These are phyloP conservation scores for Ophion slaviceki DNA, from an alignment of 2,888 invertebrate genomes.

Conservation along the genomic window DNA sequence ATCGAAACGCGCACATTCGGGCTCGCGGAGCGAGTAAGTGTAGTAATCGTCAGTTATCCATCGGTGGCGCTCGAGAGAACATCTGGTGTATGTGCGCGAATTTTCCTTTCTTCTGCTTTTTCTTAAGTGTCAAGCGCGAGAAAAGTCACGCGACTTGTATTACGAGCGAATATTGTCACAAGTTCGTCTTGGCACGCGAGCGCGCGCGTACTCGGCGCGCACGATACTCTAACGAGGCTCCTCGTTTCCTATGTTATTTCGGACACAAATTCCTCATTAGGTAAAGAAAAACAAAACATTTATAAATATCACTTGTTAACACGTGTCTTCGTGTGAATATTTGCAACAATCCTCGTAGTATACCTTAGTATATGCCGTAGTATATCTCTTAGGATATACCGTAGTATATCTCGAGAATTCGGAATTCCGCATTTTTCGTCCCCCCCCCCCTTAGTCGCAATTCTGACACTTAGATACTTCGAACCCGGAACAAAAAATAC, in stretches of 20 bases:
- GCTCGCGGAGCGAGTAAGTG: conserved; percentile 46
- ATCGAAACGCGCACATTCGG: conserved; percentile 28
- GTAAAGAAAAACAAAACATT: not conserved
- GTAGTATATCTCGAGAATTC: not conserved
- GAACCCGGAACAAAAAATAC: not conserved
- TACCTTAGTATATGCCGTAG: no score
- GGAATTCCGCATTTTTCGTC: not conserved
- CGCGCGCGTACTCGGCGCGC: not conserved
- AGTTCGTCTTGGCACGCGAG: not conserved
- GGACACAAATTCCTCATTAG: not conserved
- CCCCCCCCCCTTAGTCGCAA: not conserved
- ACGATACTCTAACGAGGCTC: not conserved
- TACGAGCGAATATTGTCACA: not conserved
- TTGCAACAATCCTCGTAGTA: not conserved
- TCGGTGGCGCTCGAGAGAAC: conserved; percentile 33
- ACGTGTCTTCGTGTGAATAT: not conserved
- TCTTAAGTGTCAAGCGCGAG: not conserved
- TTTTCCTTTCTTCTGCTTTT: not conserved
- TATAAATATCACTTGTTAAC: not conserved
- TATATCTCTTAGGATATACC: no score
- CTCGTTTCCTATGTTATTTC: not conserved
- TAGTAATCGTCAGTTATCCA: conserved; percentile 65
- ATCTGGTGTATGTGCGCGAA: conserved; percentile 18
- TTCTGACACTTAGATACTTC: not conserved
- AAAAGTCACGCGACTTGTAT: not conserved